These are phyloP conservation scores for Schlechtendalia chinensis DNA, from an alignment of 1,140 invertebrate genomes.

Conservation along the genomic window DNA sequence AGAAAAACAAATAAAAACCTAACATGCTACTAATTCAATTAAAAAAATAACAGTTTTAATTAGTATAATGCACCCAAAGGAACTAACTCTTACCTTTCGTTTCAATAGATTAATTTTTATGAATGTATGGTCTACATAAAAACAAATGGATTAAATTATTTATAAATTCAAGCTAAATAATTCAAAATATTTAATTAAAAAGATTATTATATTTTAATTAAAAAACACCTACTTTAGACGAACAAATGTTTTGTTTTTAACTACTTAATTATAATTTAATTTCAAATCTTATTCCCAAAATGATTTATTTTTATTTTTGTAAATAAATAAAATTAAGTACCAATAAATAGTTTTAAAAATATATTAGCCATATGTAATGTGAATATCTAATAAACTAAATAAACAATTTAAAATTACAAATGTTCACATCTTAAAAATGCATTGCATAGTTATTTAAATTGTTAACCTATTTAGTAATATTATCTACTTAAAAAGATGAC, in stretches of 20 bases:
- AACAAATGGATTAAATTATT: slow-evolving; percentile 19
- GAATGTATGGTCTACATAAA: not conserved
- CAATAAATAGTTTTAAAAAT: not conserved
- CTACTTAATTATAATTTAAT: too few species aligned
- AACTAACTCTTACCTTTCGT: not conserved
- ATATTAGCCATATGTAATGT: not conserved
- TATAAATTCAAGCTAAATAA: slow-evolving; percentile 19
- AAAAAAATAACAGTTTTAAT: not conserved
- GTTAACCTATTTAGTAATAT: too few species aligned
- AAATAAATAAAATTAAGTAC: not conserved
- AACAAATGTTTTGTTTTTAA: too few species aligned
- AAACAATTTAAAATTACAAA: not conserved
- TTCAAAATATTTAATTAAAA: not conserved
- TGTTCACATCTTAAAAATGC: not conserved
- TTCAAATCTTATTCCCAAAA: too few species aligned
- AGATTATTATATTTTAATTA: too few species aligned
- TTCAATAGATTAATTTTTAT: not conserved
- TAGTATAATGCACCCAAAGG: not conserved
- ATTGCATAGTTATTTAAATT: too few species aligned
- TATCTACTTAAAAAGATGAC: too few species aligned
- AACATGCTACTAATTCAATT: not conserved
- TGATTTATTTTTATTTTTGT: too few species aligned
- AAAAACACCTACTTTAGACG: too few species aligned
- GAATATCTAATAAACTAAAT: not conserved
- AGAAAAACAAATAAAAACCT: not conserved